phyloP scores from a whole-genome alignment of 2,113 vertebrate species.

The Calidris pygmaea region DNA sequence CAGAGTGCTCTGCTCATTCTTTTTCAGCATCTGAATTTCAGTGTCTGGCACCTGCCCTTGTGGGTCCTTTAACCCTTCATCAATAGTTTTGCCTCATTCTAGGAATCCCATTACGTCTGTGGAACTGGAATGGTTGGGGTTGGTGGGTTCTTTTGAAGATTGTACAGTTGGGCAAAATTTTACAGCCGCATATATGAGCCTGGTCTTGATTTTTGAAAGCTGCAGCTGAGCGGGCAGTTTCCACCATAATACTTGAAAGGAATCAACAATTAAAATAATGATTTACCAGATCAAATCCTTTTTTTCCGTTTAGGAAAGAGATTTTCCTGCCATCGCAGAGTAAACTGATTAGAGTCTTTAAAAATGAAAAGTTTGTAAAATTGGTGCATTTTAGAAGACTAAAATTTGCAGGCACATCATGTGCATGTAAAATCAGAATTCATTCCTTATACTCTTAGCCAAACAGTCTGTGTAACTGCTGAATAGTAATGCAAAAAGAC shows the following conservation, averaged over 20 bases:
- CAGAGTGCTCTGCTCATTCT: neutral
- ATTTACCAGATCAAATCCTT: neutral
- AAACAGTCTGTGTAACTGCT: neutral
- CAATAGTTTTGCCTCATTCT: neutral
- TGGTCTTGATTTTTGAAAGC: constrained; percentile 3
- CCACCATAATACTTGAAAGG: neutral
- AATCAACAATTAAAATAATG: neutral
- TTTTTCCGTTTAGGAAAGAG: neutral
- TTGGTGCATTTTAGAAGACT: neutral
- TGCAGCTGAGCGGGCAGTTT: neutral
- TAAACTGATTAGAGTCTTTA: neutral
- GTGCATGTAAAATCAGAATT: neutral
- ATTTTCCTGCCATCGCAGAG: neutral
- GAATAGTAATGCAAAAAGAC: neutral
- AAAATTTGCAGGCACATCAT: neutral
- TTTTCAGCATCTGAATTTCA: neutral
- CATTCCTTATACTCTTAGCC: neutral
- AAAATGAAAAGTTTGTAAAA: neutral
- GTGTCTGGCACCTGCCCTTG: neutral
- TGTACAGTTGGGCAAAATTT: neutral
- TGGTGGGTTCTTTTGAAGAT: neutral
- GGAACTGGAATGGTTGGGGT: neutral
- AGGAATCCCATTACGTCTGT: neutral
- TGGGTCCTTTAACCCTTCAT: neutral
- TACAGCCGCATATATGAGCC: neutral